phyloP scores from a whole-genome alignment of 2,888 invertebrate genomes.

The Candidula unifasciata region DNA sequence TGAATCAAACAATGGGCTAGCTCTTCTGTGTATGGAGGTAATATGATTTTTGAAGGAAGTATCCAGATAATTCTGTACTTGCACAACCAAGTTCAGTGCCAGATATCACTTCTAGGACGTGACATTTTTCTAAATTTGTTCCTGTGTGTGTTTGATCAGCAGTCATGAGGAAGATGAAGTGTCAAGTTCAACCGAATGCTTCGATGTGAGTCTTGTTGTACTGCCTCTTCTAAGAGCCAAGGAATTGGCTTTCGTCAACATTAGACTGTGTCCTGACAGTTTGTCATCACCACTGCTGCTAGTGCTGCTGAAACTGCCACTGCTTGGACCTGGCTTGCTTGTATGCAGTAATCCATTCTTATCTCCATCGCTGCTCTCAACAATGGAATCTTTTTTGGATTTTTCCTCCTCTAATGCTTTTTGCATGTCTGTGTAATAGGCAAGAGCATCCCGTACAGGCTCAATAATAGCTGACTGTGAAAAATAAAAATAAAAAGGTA shows the following conservation, averaged over 20 bases:
- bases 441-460: conserved; percentile 72
- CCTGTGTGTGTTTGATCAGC: no score
- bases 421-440: conserved; percentile 76
- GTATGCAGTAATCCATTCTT: conserved; percentile 34
- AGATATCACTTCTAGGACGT: no score
- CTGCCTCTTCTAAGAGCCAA: conserved; percentile 16
- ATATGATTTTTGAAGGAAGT: no score
- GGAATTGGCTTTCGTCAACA: not conserved
- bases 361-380: conserved; percentile 33
- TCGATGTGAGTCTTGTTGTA: conserved; percentile 10
- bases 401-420: conserved; percentile 72
- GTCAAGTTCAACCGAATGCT: conserved; percentile 30
- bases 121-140: no score
- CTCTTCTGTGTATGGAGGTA: no score
- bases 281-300: conserved; percentile 10
- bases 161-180: conserved; percentile 37
- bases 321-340: not conserved
- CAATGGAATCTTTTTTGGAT: conserved; percentile 61
- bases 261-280: not conserved
- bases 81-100: no score
- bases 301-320: not conserved
- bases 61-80: no score
- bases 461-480: conserved; percentile 73
- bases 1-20: no score
- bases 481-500: not conserved